A percentile compares a stretch with the other conserved stretches of the same genome.
These are phyloP conservation scores for Chrysina gloriosa DNA, from an alignment of 2,888 invertebrate genomes.

Conservation along the genomic window DNA sequence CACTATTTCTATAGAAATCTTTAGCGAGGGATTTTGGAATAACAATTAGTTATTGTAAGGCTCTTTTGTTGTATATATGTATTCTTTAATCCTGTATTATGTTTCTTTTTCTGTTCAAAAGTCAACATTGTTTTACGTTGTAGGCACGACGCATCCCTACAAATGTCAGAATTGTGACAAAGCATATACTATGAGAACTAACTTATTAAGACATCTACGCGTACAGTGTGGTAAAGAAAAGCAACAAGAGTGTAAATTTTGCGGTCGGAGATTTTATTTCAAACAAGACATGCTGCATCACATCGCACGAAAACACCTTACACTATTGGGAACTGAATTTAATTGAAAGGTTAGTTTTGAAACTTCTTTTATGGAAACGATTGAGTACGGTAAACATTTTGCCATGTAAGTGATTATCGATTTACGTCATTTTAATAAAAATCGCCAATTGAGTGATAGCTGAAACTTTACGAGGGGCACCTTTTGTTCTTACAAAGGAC, in stretches of 20 bases:
- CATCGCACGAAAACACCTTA: constrained; percentile 28
- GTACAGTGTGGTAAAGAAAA: constrained; percentile 41
- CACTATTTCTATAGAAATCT: too few relatives aligned
- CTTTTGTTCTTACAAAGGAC: too few relatives aligned
- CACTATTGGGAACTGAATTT: background rate
- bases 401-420: too few relatives aligned
- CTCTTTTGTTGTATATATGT: too few relatives aligned
- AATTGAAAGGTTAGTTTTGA: background rate
- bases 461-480: too few relatives aligned
- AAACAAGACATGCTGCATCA: constrained; percentile 42
- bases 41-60: too few relatives aligned
- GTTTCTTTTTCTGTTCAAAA: background rate
- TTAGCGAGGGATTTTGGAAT: too few relatives aligned
- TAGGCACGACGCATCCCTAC: constrained; percentile 35
- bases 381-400: too few relatives aligned
- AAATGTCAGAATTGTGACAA: constrained; percentile 34
- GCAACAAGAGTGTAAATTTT: constrained; percentile 28
- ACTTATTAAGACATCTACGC: constrained; percentile 35
- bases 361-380: background rate
- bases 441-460: too few relatives aligned
- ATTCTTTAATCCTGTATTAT: too few relatives aligned
- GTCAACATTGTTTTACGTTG: constrained; percentile 21
- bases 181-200: constrained; percentile 32
- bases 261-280: constrained; percentile 32
- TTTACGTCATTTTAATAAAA: too few relatives aligned